Evolutionary conservation across 2,888 invertebrate genomes (phyloP).

Genomic region (Oxystoma pomonae): DNA sequence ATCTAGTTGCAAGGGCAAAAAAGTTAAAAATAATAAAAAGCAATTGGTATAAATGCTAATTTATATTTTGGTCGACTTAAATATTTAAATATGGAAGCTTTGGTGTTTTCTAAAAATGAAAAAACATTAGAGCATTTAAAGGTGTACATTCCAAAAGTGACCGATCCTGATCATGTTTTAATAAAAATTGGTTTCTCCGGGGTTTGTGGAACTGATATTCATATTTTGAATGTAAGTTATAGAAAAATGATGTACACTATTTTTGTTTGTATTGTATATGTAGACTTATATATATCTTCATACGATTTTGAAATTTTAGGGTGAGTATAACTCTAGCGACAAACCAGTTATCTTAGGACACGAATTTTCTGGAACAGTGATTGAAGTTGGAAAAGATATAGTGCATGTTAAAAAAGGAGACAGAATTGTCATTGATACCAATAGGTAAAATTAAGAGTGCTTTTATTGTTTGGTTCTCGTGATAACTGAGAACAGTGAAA

Average conservation of each 20-base stretch:
- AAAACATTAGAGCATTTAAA: conserved; percentile 48
- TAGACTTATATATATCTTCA: too few relatives aligned
- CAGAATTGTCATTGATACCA: conserved; percentile 65
- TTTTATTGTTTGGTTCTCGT: conserved; percentile 1
- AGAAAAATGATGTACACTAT: too few relatives aligned
- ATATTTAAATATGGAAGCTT: conserved; percentile 55
- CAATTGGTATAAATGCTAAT: too few relatives aligned
- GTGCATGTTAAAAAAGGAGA: conserved; percentile 58
- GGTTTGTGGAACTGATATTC: conserved; percentile 70
- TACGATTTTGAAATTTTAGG: too few relatives aligned
- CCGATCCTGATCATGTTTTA: conserved; percentile 56
- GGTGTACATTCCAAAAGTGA: conserved; percentile 50
- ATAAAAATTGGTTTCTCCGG: conserved; percentile 65
- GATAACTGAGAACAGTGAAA: too few relatives aligned
- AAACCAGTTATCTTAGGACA: conserved; percentile 59
- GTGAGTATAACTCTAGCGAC: conserved; percentile 60
- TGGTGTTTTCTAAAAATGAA: conserved; percentile 52
- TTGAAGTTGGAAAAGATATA: conserved; percentile 56
- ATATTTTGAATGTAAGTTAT: conserved; percentile 62
- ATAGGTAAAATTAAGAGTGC: too few relatives aligned
- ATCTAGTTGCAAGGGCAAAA: too few relatives aligned
- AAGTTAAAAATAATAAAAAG: too few relatives aligned
- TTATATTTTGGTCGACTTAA: too few relatives aligned
- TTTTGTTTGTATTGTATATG: too few relatives aligned
- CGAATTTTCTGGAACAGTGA: conserved; percentile 62